Percentiles rank a stretch among this genome's conserved stretches.
phyloP scores from a whole-genome alignment of 2,888 invertebrate genomes.

The Germaria angustata region DNA sequence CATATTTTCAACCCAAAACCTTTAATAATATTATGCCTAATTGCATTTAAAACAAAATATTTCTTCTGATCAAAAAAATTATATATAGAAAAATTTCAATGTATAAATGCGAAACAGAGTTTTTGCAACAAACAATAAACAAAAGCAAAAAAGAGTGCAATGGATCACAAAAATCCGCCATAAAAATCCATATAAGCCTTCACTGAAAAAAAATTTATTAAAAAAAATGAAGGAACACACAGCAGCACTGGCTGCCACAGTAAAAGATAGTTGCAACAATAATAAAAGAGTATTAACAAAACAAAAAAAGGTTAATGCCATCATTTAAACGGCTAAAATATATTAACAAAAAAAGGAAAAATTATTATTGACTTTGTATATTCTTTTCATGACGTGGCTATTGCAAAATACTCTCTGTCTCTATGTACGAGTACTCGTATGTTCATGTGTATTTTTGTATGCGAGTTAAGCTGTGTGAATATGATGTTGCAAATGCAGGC shows the following conservation, averaged over 20 bases:
- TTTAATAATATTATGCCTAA: constrained; percentile 46
- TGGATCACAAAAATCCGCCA: constrained; percentile 78
- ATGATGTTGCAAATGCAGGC: constrained; percentile 63
- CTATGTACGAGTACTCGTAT: too few species aligned
- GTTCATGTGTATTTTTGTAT: too few species aligned
- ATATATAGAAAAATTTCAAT: neutral
- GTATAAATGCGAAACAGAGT: constrained; percentile 21
- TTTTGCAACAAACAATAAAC: constrained; percentile 16
- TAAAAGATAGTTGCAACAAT: constrained; percentile 52
- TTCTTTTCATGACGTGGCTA: constrained; percentile 47
- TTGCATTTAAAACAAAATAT: constrained; percentile 46
- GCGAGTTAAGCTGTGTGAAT: constrained; percentile 45
- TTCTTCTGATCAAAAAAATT: neutral
- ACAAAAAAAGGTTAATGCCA: constrained; percentile 62
- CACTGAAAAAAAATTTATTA: constrained; percentile 8
- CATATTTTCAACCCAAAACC: constrained; percentile 33
- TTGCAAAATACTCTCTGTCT: constrained; percentile 13
- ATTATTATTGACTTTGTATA: constrained; percentile 65
- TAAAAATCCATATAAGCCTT: constrained; percentile 70
- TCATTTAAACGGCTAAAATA: constrained; percentile 59
- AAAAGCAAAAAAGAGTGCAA: constrained; percentile 71
- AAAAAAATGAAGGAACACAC: constrained; percentile 29
- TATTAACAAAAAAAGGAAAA: constrained; percentile 52
- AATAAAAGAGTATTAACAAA: constrained; percentile 24
- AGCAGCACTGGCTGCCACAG: constrained; percentile 27